phyloP scores from a whole-genome alignment of 2,113 vertebrate species.

The Nicator chloris region DNA sequence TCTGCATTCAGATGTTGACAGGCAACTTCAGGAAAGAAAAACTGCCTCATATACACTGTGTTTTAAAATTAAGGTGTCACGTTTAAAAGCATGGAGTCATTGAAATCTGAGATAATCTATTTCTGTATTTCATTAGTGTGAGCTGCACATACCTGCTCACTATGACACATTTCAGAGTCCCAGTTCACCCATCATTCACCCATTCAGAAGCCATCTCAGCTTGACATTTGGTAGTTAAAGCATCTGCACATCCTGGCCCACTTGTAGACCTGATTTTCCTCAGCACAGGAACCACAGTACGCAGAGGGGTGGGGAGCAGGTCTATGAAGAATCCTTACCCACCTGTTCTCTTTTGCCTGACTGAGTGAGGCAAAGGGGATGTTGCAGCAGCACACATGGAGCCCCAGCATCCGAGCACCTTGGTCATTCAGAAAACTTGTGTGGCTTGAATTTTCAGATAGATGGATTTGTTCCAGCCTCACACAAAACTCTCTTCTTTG shows the following conservation, averaged over 20 bases:
- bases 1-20: neutral
- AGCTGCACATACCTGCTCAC: neutral
- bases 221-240: neutral
- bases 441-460: neutral
- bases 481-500: neutral
- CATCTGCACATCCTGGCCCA: neutral
- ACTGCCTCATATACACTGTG: neutral
- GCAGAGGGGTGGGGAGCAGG: accelerated
- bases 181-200: neutral
- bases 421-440: neutral
- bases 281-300: neutral
- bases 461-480: neutral
- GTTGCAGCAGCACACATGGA: accelerated
- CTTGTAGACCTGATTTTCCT: neutral
- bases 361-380: neutral
- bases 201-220: neutral
- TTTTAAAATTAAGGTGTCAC: constrained; percentile 18
- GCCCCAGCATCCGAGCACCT: neutral
- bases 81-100: neutral
- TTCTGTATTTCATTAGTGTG: neutral
- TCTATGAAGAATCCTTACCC: neutral
- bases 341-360: neutral
- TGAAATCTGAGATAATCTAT: neutral
- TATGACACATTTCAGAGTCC: neutral
- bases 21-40: neutral